phyloP scores from a whole-genome alignment of 92 coral and sea anemone genomes.

The Isaurus tuberculatus region DNA sequence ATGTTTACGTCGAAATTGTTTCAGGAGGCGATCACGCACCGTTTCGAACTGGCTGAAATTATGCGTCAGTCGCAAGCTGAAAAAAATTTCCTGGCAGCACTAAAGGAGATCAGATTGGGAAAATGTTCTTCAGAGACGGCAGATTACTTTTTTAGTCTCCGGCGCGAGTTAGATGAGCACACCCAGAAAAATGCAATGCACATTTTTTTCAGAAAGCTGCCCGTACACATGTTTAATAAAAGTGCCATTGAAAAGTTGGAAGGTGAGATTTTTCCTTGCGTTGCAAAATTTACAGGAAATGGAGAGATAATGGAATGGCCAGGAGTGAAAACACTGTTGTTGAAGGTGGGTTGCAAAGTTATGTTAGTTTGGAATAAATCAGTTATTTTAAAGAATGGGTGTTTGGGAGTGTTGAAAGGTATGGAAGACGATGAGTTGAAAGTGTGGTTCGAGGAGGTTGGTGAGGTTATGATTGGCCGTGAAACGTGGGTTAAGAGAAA shows the following conservation, averaged over 20 bases:
- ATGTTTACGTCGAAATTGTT: conserved; percentile 46
- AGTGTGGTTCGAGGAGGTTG: conserved; percentile 12
- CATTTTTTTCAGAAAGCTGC: conserved; percentile 30
- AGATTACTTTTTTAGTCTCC: conserved; percentile 16
- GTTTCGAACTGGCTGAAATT: conserved; percentile 29
- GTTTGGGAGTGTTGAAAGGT: conserved; percentile 5
- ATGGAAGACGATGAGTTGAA: background rate
- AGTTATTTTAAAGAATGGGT: conserved; percentile 36
- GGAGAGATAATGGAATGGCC: conserved; percentile 39
- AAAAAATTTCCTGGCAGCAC: conserved; percentile 6
- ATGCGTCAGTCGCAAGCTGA: conserved; percentile 31
- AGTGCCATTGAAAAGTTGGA: conserved; percentile 26
- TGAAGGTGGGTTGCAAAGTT: conserved; percentile 34
- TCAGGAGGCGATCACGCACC: conserved; percentile 41
- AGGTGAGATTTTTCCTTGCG: conserved; percentile 22
- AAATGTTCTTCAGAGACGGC: conserved; percentile 28
- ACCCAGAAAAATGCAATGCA: conserved; percentile 30
- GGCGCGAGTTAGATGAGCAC: conserved; percentile 12
- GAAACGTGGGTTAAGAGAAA: conserved; percentile 19
- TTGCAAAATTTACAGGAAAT: conserved; percentile 2
- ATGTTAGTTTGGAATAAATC: conserved; percentile 30
- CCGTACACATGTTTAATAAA: conserved; percentile 21
- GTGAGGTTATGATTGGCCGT: background rate
- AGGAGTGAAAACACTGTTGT: conserved; percentile 21
- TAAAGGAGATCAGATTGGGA: conserved; percentile 23